phyloP scores from a whole-genome alignment of 1,140 invertebrate species.

The Drosophila jambulina region DNA sequence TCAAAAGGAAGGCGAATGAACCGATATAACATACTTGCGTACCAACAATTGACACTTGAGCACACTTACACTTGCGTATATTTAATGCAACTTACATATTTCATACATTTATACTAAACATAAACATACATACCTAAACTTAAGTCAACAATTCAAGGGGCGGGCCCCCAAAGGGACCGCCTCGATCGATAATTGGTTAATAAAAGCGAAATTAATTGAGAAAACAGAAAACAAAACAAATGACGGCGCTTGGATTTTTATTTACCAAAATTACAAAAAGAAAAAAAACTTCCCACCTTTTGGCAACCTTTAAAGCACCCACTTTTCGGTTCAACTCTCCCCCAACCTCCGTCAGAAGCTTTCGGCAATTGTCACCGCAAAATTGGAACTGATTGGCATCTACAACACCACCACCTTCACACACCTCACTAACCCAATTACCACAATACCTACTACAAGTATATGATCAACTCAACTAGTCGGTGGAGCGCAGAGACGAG shows the following conservation, averaged over 20 bases:
- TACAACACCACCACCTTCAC: conserved; percentile 36
- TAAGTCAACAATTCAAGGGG: conserved; percentile 73
- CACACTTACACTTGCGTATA: conserved; percentile 61
- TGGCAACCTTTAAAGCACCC: conserved; percentile 43
- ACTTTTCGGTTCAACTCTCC: conserved; percentile 37
- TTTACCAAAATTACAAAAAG: conserved; percentile 62
- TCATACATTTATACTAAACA: conserved; percentile 83
- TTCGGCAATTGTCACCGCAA: conserved; percentile 54
- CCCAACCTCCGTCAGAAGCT: conserved; percentile 43
- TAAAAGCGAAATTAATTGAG: conserved; percentile 75
- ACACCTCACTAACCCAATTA: conserved; percentile 52
- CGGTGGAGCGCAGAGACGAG: conserved; percentile 42
- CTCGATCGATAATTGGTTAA: conserved; percentile 76
- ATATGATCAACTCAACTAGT: conserved; percentile 26
- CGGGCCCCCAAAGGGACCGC: conserved; percentile 41
- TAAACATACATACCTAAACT: conserved; percentile 59
- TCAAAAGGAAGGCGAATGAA: conserved; percentile 40
- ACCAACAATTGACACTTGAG: conserved; percentile 61
- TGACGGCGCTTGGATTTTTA: conserved; percentile 68
- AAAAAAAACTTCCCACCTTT: conserved; percentile 15
- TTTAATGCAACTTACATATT: conserved; percentile 72
- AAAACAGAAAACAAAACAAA: conserved; percentile 58
- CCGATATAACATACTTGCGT: conserved; percentile 53
- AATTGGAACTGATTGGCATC: conserved; percentile 64
- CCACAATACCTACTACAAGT: conserved; percentile 8